Conservation (phyloP, 2,113 vertebrate genomes). For the Stegostoma tigrinum region DNA sequence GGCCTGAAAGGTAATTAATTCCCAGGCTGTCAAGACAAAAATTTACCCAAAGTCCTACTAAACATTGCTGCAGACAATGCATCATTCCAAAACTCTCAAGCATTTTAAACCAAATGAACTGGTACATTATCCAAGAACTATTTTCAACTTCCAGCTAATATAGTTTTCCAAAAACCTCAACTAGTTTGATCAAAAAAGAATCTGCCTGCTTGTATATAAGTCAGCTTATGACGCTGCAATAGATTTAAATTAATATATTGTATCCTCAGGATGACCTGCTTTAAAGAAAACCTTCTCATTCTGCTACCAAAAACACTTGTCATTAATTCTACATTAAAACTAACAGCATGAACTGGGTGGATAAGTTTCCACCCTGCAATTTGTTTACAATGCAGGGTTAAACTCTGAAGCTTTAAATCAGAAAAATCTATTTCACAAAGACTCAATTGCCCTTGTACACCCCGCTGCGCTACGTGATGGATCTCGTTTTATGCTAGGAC, state of each 20-base stretch:
- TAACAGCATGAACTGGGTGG: neutral
- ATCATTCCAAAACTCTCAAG: neutral
- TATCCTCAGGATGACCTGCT: neutral
- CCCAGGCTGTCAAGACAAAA: neutral
- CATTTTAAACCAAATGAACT: neutral
- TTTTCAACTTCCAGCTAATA: neutral
- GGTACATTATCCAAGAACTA: no score
- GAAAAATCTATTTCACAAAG: constrained; percentile 26
- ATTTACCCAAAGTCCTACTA: neutral
- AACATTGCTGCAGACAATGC: neutral
- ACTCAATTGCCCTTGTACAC: neutral
- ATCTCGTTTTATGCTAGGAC: neutral
- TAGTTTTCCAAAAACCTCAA: neutral
- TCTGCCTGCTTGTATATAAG: neutral
- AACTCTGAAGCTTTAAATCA: no score
- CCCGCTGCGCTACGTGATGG: neutral
- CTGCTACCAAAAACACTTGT: neutral
- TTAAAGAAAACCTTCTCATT: neutral
- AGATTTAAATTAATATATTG: neutral
- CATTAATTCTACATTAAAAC: neutral
- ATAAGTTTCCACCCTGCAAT: neutral
- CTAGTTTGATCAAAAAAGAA: neutral
- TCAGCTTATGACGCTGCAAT: neutral
- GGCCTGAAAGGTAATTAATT: neutral
- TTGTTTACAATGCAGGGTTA: neutral